Percentiles rank a stretch among this genome's conserved stretches.
phyloP scores from a whole-genome alignment of 2,113 vertebrate genomes.

The Epinephelus lanceolatus region DNA sequence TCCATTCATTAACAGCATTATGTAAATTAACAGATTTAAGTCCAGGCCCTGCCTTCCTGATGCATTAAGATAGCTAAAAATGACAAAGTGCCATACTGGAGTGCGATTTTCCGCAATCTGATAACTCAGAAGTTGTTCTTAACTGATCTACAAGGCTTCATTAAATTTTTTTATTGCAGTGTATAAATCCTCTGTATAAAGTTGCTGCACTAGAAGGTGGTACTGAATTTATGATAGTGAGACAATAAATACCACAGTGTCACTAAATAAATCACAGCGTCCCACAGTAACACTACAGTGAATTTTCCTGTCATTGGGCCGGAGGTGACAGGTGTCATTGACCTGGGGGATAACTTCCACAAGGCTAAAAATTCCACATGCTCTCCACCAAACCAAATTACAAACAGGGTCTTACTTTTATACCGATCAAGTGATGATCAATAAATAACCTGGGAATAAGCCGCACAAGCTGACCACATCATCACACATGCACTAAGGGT shows the following conservation, averaged over 20 bases:
- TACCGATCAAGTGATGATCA: neutral
- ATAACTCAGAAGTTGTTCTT: constrained; percentile 35
- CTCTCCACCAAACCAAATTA: neutral
- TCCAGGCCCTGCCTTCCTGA: neutral
- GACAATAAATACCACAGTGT: constrained; percentile 5
- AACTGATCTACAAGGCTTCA: constrained; percentile 8
- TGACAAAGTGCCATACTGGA: neutral
- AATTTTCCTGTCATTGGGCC: constrained; percentile 36
- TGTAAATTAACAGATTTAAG: neutral
- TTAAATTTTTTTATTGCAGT: neutral
- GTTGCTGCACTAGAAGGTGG: neutral
- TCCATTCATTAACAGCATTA: neutral
- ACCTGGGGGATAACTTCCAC: constrained; percentile 72
- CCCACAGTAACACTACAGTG: neutral
- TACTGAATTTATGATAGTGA: neutral
- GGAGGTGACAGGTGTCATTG: constrained; percentile 77
- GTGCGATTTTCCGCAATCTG: constrained; percentile 40
- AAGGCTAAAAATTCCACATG: constrained; percentile 33
- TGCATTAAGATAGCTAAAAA: neutral
- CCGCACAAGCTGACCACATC: constrained; percentile 1
- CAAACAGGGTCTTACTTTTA: neutral
- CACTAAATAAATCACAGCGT: neutral
- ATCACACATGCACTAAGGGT: constrained; percentile 31
- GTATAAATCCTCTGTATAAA: neutral
- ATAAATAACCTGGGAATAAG: neutral